Base-by-base conservation (phyloP, 2,113 vertebrate genomes). In the Indri indri region DNA sequence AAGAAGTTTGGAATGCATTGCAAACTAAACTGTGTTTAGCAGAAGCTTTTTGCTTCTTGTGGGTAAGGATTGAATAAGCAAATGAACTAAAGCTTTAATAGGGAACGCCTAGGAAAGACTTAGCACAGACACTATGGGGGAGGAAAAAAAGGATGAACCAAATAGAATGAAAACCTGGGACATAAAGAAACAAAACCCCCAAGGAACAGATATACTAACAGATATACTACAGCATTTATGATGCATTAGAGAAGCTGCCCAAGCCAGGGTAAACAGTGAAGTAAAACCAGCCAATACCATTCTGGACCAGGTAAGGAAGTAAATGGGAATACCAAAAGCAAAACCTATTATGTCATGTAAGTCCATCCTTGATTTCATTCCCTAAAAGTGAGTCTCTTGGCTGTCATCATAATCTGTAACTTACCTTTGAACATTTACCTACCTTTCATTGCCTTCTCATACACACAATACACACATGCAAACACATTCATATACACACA, bases 81-180 rank as follows among this genome's bases (percentile, higher is more conserved):
- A 86, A 7, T 45, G 22, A 92, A 80, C 32, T 76, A 82, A 83
- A 52, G 22, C 61, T 94, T 92, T 88, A 47, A 37, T 4, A 71
- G 86, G 32, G 52, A 93, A 95, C 66, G 18, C 25, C 89, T 34
- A 87, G 71, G 13, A 91, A 94, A 70, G 32, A 87, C 92, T 54
- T 32, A 84, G 10, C n/a, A 42, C 40, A 54, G 34, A 66, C 14
- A 61, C 17, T 25, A 22, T 0, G 3, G 14, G 14, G 8, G 6
- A 63, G 0, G 18, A 22, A 11, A 8, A 5, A 25, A 9, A 50
- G 18, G 42, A 74, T 91, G 22, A 90, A 27, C 40, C 18, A 16
- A 79, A 59, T 6, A 65, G 34, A 61, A 63, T 54, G 42, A 65
- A 93, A 92, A 90, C 14, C 14, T 57, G 20, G 16, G 20, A 87